Percentiles rank a stretch among this genome's conserved stretches.
Evolutionary conservation across 2,797 vertebrate species (phyloP).

Genomic region (Tinamus major): DNA sequence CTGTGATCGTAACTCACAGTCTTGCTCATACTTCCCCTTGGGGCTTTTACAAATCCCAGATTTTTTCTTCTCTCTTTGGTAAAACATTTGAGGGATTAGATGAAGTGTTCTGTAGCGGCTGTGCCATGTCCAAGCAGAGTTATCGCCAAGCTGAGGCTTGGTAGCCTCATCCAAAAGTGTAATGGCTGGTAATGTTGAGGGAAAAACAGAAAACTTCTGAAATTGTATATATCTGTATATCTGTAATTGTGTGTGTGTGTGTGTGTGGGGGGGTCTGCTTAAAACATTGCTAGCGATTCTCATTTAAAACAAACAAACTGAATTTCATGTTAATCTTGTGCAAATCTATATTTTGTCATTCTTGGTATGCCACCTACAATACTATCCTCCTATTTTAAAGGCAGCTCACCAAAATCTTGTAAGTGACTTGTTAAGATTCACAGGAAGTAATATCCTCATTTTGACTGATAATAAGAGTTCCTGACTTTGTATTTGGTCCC

Average conservation of each 20-base stretch:
- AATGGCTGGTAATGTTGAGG: background rate
- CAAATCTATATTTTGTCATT: background rate
- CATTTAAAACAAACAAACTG: background rate
- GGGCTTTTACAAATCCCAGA: background rate
- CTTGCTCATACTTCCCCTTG: background rate
- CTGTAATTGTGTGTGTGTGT: background rate
- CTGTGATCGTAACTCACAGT: background rate
- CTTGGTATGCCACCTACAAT: background rate
- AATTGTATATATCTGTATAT: background rate
- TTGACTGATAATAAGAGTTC: background rate
- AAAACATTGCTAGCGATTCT: background rate
- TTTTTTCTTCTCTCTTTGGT: background rate
- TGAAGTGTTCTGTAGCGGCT: background rate
- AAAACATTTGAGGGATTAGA: background rate
- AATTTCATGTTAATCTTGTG: background rate
- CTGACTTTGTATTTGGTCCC: background rate
- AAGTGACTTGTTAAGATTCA: background rate
- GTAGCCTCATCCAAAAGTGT: background rate
- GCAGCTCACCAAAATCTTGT: background rate
- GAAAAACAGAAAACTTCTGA: background rate
- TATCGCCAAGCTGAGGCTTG: background rate
- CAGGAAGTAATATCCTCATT: slow-evolving; percentile 2
- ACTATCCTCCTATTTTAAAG: background rate
- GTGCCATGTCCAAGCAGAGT: background rate
- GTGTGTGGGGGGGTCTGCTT: background rate